Base-by-base conservation (phyloP, 2,113 vertebrate genomes). In the Xyliphius kryptos region DNA sequence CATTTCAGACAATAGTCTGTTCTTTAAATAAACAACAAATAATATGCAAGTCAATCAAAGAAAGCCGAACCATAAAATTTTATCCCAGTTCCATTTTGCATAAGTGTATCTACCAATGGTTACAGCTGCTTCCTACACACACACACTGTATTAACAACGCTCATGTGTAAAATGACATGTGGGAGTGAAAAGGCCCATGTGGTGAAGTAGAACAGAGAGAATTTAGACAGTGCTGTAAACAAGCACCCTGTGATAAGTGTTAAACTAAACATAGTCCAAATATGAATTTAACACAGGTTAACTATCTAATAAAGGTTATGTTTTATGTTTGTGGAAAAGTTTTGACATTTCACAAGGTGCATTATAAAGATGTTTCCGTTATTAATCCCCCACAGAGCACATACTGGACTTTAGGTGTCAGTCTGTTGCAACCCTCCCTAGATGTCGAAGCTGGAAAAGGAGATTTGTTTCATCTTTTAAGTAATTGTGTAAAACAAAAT, bases 91-190 rank as follows among this genome's bases (percentile, higher is more conserved):
- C 9, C 32, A 38, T 50, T 61, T 50, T 61, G 58, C 46, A 9
- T 26, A 32, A 16, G 20, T 41, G 46, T 48, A 13, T 36, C n/a
- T 37, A 37, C 8, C 57, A 50, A 59, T 47, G 59, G 48, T 36
- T 59, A n/a, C 47, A 48, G 32, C 53, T 38, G 11, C n/a, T n/a
- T 36, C 53, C 53, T 50, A 56, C 26, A 38, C 62, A 52, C 52
- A 50, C 47, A 59, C 63, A 52, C 17, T 44, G 56, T 44, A 59
- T 59, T 67, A 59, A 67, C 48, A 52, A 51, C 56, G 48, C 56
- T 67, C 36, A 26, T 59, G 56, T 67, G 65, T 19, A 60, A 67
- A 67, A 59, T 67, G 65, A 16, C 65, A 60, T 49, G 49, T 46
- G 59, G 65, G 56, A 53, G 65, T 67, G 49, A 67, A 22, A 66